Evolutionary conservation across 1,140 invertebrate genomes (phyloP), one percentile per base, ranked within the genome.

Genomic region (Pseudomyrmex dendroicus): DNA sequence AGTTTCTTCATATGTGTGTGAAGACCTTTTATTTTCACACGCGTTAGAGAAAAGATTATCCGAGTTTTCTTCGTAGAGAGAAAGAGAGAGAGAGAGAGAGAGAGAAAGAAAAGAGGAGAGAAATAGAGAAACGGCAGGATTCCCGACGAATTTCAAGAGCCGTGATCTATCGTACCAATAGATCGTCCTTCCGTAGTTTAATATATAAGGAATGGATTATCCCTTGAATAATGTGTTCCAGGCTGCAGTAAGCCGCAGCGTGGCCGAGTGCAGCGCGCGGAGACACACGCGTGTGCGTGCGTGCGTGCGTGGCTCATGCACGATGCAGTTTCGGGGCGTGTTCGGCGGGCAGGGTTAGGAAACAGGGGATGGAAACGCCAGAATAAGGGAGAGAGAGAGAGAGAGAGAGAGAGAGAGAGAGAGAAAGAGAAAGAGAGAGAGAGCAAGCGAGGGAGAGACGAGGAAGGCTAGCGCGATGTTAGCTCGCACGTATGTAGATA

Each of bases 181-280:
- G 88, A 91, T 92, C 88, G 87, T 91, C 78, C 84, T 87, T 74
- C 62, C 83, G 87, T 80, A 80, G 84, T 91, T 90, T 90, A 92
- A 86, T 88, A 89, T 87, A 91, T 91, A 92, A 92, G 91, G 90
- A 91, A 92, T 86, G 91, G 92, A 92, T 93, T 92, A 93, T 92
- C 90, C 90, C 70, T 89, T 92, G 91, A 93, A 92, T 93, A 93
- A 93, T 92, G 91, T 88, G 91, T 88, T 89, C 82, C 76, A 73
- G 73, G 86, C 57, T 86, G 87, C 67, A 85, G 85, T 90, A 89
- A 91, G 87, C 89, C 85, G 88, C 88, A 88, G 86, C 73, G 88
- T 82, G 80, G 78, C 82, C 61, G 61, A 57, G 57, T 68, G 72
- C 68, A 68, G 50, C 73, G 82, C 59, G 50, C 54, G 56, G 54